phyloP scores from a whole-genome alignment of 2,888 invertebrate species.

The Kryphioiulus occultus region DNA sequence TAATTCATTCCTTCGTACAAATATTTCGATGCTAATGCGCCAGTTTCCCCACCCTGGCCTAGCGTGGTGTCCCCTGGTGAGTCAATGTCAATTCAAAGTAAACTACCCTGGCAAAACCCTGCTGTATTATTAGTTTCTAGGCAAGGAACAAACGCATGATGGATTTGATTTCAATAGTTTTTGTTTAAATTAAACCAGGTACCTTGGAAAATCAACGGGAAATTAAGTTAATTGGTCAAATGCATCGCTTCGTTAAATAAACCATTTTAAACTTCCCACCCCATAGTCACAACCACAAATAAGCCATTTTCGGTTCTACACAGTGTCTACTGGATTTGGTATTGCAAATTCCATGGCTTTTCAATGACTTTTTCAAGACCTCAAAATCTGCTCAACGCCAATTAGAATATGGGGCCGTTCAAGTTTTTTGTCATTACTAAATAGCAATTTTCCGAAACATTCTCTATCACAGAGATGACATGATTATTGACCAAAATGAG shows the following conservation, averaged over 20 bases:
- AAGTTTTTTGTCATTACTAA: no score
- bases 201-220: background rate
- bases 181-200: background rate
- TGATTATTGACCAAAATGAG: no score
- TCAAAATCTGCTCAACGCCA: no score
- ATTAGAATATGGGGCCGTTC: no score
- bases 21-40: slow-evolving; percentile 11
- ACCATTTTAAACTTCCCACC: no score
- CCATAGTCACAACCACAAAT: no score
- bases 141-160: background rate
- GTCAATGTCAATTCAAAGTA: slow-evolving; percentile 43
- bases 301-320: no score
- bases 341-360: no score
- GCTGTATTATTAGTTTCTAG: background rate
- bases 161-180: background rate
- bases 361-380: no score
- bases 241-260: background rate
- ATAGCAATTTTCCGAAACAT: no score
- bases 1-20: slow-evolving; percentile 7
- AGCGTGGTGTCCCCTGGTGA: slow-evolving; percentile 45
- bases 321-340: no score
- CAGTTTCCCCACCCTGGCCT: slow-evolving; percentile 31
- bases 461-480: no score
- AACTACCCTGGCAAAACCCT: background rate
- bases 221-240: background rate